Percentiles rank a stretch among this genome's conserved stretches.
phyloP scores from a whole-genome alignment of 2,888 invertebrate genomes.

The Drosophila hamatofila region DNA sequence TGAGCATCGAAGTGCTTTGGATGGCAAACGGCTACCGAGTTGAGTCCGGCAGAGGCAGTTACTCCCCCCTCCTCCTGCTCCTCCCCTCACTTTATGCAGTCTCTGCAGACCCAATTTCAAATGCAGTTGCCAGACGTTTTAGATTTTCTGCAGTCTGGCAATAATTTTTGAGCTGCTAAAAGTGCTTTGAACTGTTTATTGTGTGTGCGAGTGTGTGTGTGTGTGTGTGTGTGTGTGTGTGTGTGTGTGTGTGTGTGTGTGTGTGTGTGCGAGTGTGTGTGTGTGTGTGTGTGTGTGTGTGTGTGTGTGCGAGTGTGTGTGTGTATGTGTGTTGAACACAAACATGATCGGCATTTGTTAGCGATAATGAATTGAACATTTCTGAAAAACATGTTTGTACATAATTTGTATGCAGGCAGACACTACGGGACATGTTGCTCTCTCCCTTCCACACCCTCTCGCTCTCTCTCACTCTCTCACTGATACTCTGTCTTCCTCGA shows the following conservation, averaged over 20 bases:
- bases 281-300: conserved; percentile 6
- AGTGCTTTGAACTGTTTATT: conserved; percentile 79
- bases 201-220: background rate
- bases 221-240: conserved; percentile 12
- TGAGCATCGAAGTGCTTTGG: conserved; percentile 36
- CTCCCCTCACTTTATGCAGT: background rate
- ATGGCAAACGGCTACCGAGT: conserved; percentile 67
- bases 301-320: conserved; percentile 3
- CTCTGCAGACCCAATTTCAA: conserved; percentile 53
- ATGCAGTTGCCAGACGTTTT: conserved; percentile 31
- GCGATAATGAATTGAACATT: conserved; percentile 83
- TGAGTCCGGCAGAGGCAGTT: conserved; percentile 23
- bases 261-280: conserved; percentile 3
- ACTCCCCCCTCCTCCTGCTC: conserved; percentile 1
- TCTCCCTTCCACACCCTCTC: conserved; percentile 12
- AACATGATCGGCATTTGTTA: conserved; percentile 82
- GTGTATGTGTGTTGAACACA: conserved; percentile 70
- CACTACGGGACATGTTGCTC: conserved; percentile 40
- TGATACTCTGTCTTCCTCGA: conserved; percentile 53
- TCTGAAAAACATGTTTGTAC: conserved; percentile 81
- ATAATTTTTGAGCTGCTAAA: conserved; percentile 74
- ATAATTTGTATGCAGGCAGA: conserved; percentile 80
- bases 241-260: conserved; percentile 48
- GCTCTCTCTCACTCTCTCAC: conserved; percentile 11
- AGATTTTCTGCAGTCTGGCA: conserved; percentile 48